These are phyloP conservation scores for Drosophila kuntzei DNA, from an alignment of 2,888 invertebrate species.

Conservation along the genomic window DNA sequence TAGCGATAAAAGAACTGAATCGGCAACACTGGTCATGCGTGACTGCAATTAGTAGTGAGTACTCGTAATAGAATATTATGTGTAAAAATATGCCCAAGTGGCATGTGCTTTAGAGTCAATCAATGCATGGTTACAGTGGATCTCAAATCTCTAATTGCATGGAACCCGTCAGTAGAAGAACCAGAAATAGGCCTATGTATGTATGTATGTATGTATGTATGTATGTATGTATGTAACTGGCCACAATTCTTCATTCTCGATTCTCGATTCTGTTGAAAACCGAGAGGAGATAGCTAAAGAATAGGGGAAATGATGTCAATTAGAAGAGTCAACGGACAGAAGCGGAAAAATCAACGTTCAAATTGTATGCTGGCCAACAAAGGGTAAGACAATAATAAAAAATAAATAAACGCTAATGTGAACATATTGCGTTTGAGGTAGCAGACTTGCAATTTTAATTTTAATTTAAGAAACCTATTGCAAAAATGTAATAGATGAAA, in stretches of 20 bases:
- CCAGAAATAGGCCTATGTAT: too few relatives aligned
- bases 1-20: not conserved
- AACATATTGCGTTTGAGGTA: conserved; percentile 31
- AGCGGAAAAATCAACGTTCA: conserved; percentile 22
- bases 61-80: conserved; percentile 39
- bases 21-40: conserved; percentile 26
- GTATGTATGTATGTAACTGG: too few relatives aligned
- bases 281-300: conserved; percentile 29
- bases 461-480: conserved; percentile 24
- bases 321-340: conserved; percentile 40
- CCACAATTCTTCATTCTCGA: not conserved
- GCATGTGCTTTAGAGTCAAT: conserved; percentile 36
- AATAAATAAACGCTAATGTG: conserved; percentile 24
- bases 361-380: not conserved
- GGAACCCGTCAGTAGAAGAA: conserved; percentile 17
- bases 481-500: conserved; percentile 22
- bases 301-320: conserved; percentile 42
- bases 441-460: conserved; percentile 32
- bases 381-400: conserved; percentile 10
- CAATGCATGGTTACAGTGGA: conserved; percentile 18
- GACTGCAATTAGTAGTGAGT: conserved; percentile 33
- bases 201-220: too few relatives aligned
- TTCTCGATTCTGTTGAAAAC: conserved; percentile 26
- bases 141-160: conserved; percentile 40
- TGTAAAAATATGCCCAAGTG: conserved; percentile 40